These are phyloP conservation scores for Mionectes olivaceus DNA, from an alignment of 2,797 vertebrate species.

Conservation along the genomic window DNA sequence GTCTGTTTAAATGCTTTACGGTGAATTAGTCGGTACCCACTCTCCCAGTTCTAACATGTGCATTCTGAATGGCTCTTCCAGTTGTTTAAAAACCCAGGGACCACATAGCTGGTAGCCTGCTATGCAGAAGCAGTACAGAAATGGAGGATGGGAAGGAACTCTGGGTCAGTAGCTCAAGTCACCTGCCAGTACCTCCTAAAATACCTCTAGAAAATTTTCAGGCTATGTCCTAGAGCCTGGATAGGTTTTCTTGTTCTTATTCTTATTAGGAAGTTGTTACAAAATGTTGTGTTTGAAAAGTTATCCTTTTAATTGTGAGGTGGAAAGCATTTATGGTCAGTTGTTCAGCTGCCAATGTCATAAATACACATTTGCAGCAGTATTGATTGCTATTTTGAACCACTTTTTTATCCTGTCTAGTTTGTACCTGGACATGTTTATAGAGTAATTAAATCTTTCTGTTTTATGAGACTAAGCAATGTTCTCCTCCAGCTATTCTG, in stretches of 20 bases:
- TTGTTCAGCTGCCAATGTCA: background rate
- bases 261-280: background rate
- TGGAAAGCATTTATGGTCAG: background rate
- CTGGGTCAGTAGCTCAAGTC: background rate
- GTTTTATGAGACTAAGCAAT: background rate
- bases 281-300: background rate
- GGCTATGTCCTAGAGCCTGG: background rate
- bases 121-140: background rate
- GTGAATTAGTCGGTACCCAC: background rate
- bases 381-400: background rate
- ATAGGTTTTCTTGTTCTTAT: background rate
- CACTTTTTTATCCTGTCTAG: background rate
- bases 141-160: background rate
- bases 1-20: background rate
- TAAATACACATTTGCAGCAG: background rate
- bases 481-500: background rate
- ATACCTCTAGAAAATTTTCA: background rate
- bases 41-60: background rate
- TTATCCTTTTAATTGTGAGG: background rate
- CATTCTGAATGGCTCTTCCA: background rate
- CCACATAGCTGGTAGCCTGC: background rate
- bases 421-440: background rate
- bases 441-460: background rate
- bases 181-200: background rate
- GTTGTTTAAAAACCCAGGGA: background rate